Base-by-base conservation (phyloP, 1,140 invertebrate genomes). In the Listronotus oregonensis region DNA sequence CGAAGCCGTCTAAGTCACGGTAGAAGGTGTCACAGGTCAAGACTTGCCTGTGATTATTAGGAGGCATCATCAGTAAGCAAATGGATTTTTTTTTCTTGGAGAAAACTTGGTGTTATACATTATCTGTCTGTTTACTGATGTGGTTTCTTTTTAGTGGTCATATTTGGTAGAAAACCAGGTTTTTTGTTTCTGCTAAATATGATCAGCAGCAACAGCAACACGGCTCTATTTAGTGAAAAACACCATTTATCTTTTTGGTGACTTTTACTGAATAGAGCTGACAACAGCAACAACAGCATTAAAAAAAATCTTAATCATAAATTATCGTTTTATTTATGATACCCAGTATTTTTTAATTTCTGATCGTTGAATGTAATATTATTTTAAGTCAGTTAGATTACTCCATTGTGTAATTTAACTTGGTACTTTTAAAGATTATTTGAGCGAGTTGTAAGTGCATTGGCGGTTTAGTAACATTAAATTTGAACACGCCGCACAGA, bases 251-350 rank as follows among this genome's bases (percentile, higher is more conserved):
- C n/a, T 12, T 37, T 37, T n/a, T 54, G 14, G 34, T 40, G 32
- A 8, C 31, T 54, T 34, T 5, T 54, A 54, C 51, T 37, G 11
- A 54, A 54, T 54, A 54, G 6, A 37, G 31, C 34, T 54, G 14
- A 6, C 31, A 34, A 37, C 51, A 54, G 37, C 51, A 54, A 12
- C 51, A 54, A 54, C 51, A 54, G 37, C 50, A 11, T 12, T 52
- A 34, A 37, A 54, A 54, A 54, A 39, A 40, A 34, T 5, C 21
- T 27, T n/a, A 2, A 17, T 1, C n/a, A 17, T 17, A 11, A 50
- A 21, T 18, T 50, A 10, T 21, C 27, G n/a, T 50, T 21, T 50
- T 50, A n/a, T 50, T 32, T 32, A 27, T 27, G 5, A 5, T 27
- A 27, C 21, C 21, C 21, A 27, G 1, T 27, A 27, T 27, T 27